Conservation (phyloP, 2,797 vertebrate genomes). For the Intellagama lesueurii region DNA sequence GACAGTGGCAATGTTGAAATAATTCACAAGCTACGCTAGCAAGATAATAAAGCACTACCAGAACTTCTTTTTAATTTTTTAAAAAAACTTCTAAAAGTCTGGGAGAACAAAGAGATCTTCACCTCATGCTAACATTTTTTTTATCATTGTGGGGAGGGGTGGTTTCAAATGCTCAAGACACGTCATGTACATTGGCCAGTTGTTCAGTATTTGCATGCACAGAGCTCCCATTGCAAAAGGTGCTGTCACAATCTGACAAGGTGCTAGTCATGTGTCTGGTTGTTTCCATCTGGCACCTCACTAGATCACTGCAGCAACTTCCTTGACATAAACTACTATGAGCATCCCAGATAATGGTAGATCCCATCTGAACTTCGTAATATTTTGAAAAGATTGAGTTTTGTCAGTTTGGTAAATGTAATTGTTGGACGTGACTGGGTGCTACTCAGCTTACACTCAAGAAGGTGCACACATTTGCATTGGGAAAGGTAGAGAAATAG, state of each 20-base stretch:
- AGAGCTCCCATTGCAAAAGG: too few species aligned
- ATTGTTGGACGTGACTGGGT: too few species aligned
- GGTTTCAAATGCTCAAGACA: not conserved
- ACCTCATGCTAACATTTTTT: not conserved
- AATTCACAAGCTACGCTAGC: not conserved
- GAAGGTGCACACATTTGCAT: too few species aligned
- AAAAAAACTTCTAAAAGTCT: too few species aligned
- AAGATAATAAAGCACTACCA: not conserved
- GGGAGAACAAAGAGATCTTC: not conserved
- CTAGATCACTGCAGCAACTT: too few species aligned
- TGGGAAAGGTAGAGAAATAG: too few species aligned
- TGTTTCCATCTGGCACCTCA: too few species aligned
- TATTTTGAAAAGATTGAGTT: constrained; percentile 39
- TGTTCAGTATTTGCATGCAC: too few species aligned
- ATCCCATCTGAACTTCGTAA: constrained; percentile 47
- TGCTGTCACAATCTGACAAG: too few species aligned
- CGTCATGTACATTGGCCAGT: too few species aligned
- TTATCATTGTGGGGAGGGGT: not conserved
- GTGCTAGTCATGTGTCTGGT: too few species aligned
- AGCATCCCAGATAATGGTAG: constrained; percentile 48
- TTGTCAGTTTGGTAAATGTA: constrained; percentile 22
- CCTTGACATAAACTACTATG: constrained; percentile 51
- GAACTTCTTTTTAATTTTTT: not conserved
- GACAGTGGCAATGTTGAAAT: not conserved
- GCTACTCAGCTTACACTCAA: too few species aligned